These are phyloP conservation scores for Xylophagus ater DNA, from an alignment of 2,888 invertebrate genomes.

Conservation along the genomic window DNA sequence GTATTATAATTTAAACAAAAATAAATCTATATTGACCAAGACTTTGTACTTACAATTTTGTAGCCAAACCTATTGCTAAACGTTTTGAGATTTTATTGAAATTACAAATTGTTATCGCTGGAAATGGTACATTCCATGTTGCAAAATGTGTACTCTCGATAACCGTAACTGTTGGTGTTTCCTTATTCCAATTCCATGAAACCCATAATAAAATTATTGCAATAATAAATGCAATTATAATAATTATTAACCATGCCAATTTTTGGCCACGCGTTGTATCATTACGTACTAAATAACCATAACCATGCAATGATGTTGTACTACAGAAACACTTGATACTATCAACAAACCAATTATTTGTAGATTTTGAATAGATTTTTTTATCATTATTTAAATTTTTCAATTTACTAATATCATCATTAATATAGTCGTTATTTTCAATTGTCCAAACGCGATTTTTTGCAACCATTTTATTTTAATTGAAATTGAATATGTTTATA, in stretches of 20 bases:
- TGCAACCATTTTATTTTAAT: not conserved
- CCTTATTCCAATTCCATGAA: conserved; percentile 49
- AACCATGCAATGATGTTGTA: conserved; percentile 59
- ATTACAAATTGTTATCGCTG: conserved; percentile 47
- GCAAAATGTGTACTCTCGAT: conserved; percentile 44
- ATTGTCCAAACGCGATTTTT: not conserved
- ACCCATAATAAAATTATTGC: conserved; percentile 46
- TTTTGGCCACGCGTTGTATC: conserved; percentile 47
- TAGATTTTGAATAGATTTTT: not conserved
- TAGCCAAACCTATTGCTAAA: conserved; percentile 32
- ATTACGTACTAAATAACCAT: conserved; percentile 52
- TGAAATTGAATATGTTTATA: no score
- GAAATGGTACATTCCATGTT: conserved; percentile 48
- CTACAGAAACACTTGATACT: conserved; percentile 48
- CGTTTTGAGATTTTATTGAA: conserved; percentile 44
- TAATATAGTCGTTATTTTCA: not conserved
- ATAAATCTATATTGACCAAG: not conserved
- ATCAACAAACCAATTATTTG: conserved; percentile 26
- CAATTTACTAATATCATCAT: no score
- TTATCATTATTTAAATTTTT: not conserved
- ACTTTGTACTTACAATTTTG: conserved; percentile 39
- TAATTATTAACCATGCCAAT: conserved; percentile 45
- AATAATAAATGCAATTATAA: conserved; percentile 43
- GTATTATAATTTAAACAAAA: not conserved
- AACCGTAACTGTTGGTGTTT: conserved; percentile 51